Evolutionary conservation across 2,888 invertebrate species (phyloP).

Genomic region (Thereva unica): DNA sequence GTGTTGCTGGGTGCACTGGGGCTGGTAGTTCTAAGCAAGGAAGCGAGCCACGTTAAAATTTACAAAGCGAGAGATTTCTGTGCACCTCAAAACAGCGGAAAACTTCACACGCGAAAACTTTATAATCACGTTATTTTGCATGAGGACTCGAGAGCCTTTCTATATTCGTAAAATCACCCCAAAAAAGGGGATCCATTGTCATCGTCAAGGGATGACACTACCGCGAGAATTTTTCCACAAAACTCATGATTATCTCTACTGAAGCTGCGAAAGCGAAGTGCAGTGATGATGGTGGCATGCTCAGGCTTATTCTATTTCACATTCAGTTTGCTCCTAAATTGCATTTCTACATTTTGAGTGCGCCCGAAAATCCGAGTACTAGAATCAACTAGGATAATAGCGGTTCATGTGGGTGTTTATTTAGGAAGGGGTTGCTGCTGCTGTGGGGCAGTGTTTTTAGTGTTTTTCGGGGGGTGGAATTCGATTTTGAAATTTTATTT

Average conservation of each 20-base stretch:
- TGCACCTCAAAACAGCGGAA: not conserved
- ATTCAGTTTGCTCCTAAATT: conserved; percentile 34
- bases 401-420: conserved; percentile 33
- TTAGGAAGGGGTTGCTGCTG: conserved; percentile 26
- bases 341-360: conserved; percentile 33
- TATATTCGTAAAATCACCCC: not conserved
- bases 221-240: conserved; percentile 26
- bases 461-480: too few species aligned
- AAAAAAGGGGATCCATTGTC: conserved; percentile 27
- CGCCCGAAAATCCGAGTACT: conserved; percentile 1
- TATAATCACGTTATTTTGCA: conserved; percentile 31
- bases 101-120: conserved; percentile 24
- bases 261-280: conserved; percentile 9
- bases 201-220: conserved; percentile 28
- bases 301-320: conserved; percentile 35
- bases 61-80: conserved; percentile 32
- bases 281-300: conserved; percentile 33
- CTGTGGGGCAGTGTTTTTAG: not conserved
- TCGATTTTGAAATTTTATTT: too few species aligned
- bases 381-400: too few species aligned
- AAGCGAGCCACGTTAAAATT: conserved; percentile 28
- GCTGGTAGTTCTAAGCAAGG: too few species aligned
- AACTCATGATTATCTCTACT: not conserved
- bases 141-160: too few species aligned
- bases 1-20: too few species aligned